Evolutionary conservation across 2,888 invertebrate genomes (phyloP), one percentile per base, ranked within the genome.

Genomic region (Drosophila ezoana): DNA sequence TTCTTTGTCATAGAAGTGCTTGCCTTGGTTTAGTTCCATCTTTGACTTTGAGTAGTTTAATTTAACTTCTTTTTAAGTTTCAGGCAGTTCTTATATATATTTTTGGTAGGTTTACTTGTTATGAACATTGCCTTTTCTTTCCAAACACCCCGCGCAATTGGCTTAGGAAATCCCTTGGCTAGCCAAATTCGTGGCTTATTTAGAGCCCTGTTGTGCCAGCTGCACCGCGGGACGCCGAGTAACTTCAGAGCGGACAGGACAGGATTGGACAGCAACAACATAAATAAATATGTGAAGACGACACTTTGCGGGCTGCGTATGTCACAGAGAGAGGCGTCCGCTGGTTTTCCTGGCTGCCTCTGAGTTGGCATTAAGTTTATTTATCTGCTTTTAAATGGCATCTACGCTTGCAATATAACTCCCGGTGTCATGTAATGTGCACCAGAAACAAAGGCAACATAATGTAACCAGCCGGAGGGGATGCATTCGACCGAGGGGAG

Each of bases 371-470:
- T 83, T 89, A 89, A 83, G 78, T 87, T 83, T 87, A 83, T 83
- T 83, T 83, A 83, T 83, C 67, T 83, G 69, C 82, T 89, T 83
- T 83, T 89, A 83, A 83, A 83, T 87, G 89, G 82, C 89, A 89
- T 87, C 84, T 87, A 87, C 84, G 72, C 81, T 68, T 74, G 81
- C 87, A 18, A 77, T 70, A 89, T 88, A 87, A 87, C 87, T 83
- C 89, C 80, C 61, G 68, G 65, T 76, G 76, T 70, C 89, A 62
- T 83, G 82, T 88, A 83, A 83, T 83, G 89, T 75, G 89, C 87
- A 83, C 72, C 81, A 89, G 82, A 83, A 89, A 83, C 82, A 83
- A 83, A 83, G 89, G 73, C 89, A 87, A 89, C 89, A 83, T 83
- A 88, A 80, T 82, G 82, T 82, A 86, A 79, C 65, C 56, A 63